A percentile compares a stretch with the other conserved stretches of the same genome.
Conservation (phyloP, 2,113 vertebrate species). For the Corythornis madagascariensis region DNA sequence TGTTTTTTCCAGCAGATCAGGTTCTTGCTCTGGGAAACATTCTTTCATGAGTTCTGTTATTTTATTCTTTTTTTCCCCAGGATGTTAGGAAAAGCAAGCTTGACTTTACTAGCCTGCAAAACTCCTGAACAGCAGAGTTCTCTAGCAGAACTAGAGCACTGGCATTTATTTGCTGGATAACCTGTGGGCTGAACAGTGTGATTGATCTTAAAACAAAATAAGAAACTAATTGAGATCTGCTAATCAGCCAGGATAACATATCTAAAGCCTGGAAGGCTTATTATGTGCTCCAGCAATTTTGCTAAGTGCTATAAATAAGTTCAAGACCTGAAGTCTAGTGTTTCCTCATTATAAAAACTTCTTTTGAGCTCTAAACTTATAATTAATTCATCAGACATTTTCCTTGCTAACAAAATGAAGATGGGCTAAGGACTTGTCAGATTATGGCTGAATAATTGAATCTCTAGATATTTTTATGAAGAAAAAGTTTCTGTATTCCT, state of each 20-base stretch:
- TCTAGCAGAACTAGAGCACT: background rate
- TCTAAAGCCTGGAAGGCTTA: background rate
- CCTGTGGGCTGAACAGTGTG: background rate
- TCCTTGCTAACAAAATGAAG: background rate
- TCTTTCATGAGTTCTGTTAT: background rate
- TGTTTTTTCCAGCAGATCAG: background rate
- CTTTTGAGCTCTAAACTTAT: background rate
- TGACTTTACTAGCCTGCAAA: background rate
- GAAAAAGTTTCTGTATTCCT: background rate
- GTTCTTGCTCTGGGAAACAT: background rate
- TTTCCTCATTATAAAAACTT: background rate
- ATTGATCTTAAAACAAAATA: background rate
- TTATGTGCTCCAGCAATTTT: background rate
- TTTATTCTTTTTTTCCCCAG: background rate
- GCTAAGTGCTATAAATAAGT: background rate
- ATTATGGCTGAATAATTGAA: background rate
- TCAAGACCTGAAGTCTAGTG: background rate
- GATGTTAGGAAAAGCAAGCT: background rate
- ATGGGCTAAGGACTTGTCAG: background rate
- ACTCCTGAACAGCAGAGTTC: background rate
- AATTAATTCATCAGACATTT: background rate
- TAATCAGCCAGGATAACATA: background rate
- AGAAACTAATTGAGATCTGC: background rate
- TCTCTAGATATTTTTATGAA: background rate
- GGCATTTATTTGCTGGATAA: background rate